phyloP scores from a whole-genome alignment of 2,113 vertebrate species.

The Seriola dumerili region DNA sequence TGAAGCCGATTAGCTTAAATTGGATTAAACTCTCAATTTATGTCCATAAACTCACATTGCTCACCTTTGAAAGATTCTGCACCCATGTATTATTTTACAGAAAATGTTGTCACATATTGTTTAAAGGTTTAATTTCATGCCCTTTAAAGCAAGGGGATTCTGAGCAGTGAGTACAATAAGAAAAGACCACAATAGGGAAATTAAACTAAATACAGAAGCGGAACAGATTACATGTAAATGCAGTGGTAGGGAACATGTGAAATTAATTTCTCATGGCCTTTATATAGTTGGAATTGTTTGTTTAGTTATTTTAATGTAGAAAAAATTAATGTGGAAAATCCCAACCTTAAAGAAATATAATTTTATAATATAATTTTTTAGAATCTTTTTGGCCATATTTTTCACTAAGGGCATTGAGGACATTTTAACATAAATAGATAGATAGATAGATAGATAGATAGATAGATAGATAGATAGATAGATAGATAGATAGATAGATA shows the following conservation, averaged over 20 bases:
- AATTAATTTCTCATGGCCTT: neutral
- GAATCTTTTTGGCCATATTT: neutral
- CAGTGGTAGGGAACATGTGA: neutral
- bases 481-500: no score
- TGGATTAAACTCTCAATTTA: neutral
- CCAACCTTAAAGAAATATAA: neutral
- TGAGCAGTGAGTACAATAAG: neutral
- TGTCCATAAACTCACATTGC: neutral
- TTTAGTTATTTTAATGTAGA: neutral
- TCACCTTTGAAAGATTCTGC: neutral
- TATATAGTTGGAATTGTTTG: neutral
- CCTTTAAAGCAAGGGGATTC: neutral
- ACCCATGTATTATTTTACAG: neutral
- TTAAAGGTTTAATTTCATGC: neutral
- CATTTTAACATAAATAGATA: no score
- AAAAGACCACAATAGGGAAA: neutral
- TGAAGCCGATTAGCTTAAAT: neutral
- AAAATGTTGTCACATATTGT: neutral
- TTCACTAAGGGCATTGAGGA: neutral
- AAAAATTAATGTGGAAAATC: neutral
- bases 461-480: no score
- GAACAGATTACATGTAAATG: neutral
- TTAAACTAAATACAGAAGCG: neutral
- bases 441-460: no score
- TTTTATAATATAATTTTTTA: neutral